A percentile compares a stretch with the other conserved stretches of the same genome.
Evolutionary conservation across 2,797 vertebrate genomes (phyloP).

Genomic region (Esox lucius): DNA sequence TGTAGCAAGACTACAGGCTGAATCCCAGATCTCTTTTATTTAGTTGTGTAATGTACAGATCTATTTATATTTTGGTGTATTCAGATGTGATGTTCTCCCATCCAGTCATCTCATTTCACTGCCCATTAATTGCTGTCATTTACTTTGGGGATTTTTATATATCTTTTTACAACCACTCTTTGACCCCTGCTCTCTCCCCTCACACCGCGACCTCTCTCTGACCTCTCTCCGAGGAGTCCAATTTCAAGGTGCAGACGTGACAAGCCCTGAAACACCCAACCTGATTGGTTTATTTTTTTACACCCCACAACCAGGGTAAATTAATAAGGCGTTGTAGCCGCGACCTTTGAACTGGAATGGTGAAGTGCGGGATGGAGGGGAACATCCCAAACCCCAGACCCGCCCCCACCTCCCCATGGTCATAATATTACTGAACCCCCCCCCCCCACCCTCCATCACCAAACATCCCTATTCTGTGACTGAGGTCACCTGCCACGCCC

Average conservation of each 20-base stretch:
- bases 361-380: conserved; percentile 19
- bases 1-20: conserved; percentile 44
- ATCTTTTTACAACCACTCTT: conserved; percentile 24
- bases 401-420: too few species aligned
- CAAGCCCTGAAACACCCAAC: conserved; percentile 5
- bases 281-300: conserved; percentile 41
- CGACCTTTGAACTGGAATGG: conserved; percentile 72
- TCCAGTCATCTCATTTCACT: conserved; percentile 49
- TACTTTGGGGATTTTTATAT: conserved; percentile 58
- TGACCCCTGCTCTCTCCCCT: neutral
- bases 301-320: conserved; percentile 74
- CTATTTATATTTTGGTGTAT: too few species aligned
- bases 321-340: conserved; percentile 74
- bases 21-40: conserved; percentile 44
- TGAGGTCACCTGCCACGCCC: conserved; percentile 59
- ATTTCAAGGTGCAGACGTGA: conserved; percentile 56
- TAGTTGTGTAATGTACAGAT: conserved; percentile 63
- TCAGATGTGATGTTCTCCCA: conserved; percentile 31
- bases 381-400: conserved; percentile 7
- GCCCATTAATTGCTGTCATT: conserved; percentile 66
- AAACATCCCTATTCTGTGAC: conserved; percentile 32
- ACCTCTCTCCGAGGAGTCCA: conserved; percentile 55
- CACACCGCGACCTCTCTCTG: conserved; percentile 43
- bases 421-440: too few species aligned
- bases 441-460: conserved; percentile 7